Evolutionary conservation across 2,113 vertebrate species (phyloP).

Genomic region (Cisticola juncidis): DNA sequence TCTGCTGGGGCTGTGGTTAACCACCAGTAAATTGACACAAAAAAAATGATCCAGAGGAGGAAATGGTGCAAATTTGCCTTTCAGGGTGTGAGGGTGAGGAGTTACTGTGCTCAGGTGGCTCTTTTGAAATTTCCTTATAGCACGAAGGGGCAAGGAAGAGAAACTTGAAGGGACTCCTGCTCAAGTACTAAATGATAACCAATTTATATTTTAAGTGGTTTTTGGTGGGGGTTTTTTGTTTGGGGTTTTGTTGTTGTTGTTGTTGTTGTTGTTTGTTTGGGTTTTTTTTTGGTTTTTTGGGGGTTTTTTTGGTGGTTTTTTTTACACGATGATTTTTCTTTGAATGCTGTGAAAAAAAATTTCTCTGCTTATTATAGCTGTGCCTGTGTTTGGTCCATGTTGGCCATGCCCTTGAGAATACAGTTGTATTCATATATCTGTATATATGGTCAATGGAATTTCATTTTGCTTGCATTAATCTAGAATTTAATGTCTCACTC

Average conservation of each 20-base stretch:
- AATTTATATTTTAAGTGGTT: background rate
- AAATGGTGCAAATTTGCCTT: background rate
- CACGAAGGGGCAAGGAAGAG: fast-evolving
- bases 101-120: background rate
- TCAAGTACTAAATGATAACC: background rate
- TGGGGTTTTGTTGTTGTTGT: too few species aligned
- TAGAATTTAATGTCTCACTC: background rate
- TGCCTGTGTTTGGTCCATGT: background rate
- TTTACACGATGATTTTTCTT: background rate
- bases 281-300: too few species aligned
- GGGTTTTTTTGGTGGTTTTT: too few species aligned
- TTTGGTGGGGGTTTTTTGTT: too few species aligned
- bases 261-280: too few species aligned
- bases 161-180: background rate
- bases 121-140: background rate
- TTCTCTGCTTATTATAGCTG: background rate
- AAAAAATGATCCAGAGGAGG: background rate
- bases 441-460: background rate
- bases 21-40: background rate
- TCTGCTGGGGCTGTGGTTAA: background rate
- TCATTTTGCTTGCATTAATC: background rate
- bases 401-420: background rate
- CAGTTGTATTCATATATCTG: background rate
- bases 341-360: background rate
- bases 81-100: background rate